Base-by-base conservation (phyloP, 2,888 invertebrate species). In the Eledona agricola region DNA sequence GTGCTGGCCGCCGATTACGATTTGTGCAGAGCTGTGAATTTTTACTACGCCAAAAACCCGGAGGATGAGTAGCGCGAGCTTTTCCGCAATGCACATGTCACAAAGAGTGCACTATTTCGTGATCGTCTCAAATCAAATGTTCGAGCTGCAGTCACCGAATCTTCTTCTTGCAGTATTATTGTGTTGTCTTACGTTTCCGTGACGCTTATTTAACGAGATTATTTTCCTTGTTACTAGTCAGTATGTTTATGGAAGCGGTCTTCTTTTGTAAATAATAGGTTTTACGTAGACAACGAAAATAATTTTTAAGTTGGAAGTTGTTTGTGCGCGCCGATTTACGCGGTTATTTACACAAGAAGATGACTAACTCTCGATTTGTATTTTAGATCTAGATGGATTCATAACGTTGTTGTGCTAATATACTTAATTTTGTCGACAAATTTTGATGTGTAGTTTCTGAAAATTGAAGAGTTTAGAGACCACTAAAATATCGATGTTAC, bases 1-100 rank as follows among this genome's bases (percentile, higher is more conserved):
- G 77, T 81, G 6, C 67, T 83, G 32, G 82, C 83, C 2, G 83
- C 83, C 3, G 83, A 83, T 68, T 83, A 79, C 65, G 82, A 83
- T 69, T 74, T 80, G 37, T 81, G 82, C 64, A 67, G 83, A 55
- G 83, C 83, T 12, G 77, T 83, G 51, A 83, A 83, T 70, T 83
- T 78, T 72, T 81, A 78, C 68, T 82, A 80, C 64, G 76, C 79
- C 5, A 62, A 59, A 56, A 60, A 46, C 37, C 63, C 50, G 6
- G 63, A 62, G n/a, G 64, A 63, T 15, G 64, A 63, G 47, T 61
- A 54, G 49, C 51, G 37, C 15, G 9, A 7, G 26, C 23, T 29
- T 20, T 38, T 31, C 23, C 15, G 5, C 31, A 32, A 34, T 43
- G 40, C 26, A 32, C 32, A 22, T 45, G 26, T 49, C 35, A 25